Evolutionary conservation across 2,888 invertebrate species (phyloP).

Genomic region (Drosophila subsilvestris): DNA sequence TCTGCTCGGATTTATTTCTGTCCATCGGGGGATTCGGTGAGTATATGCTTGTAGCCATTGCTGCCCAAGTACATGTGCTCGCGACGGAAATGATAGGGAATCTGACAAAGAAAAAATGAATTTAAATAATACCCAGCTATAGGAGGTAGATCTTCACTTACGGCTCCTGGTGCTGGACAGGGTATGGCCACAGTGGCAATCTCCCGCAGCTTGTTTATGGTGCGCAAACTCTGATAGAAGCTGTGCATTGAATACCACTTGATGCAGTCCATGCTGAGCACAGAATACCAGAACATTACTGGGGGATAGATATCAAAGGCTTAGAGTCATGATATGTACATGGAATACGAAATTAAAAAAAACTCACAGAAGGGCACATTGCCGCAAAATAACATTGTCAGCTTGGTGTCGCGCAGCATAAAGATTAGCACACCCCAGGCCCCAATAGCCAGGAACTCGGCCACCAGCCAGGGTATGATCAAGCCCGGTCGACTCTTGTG

Average conservation of each 20-base stretch:
- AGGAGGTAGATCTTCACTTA: slow-evolving; percentile 53
- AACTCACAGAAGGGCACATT: slow-evolving; percentile 81
- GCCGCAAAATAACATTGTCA: slow-evolving; percentile 80
- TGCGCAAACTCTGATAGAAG: slow-evolving; percentile 82
- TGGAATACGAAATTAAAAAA: background rate
- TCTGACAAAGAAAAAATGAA: slow-evolving; percentile 53
- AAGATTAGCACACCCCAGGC: slow-evolving; percentile 70
- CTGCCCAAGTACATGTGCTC: slow-evolving; percentile 84
- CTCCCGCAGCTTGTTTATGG: slow-evolving; percentile 83
- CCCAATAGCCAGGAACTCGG: slow-evolving; percentile 80
- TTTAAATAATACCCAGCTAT: background rate
- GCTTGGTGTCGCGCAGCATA: slow-evolving; percentile 77
- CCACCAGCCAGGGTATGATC: slow-evolving; percentile 82
- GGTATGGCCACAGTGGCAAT: slow-evolving; percentile 84
- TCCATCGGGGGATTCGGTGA: slow-evolving; percentile 82
- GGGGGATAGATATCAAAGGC: background rate
- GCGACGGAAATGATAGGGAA: slow-evolving; percentile 83
- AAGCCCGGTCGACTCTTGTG: slow-evolving; percentile 82
- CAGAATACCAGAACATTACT: slow-evolving; percentile 78
- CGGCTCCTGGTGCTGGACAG: slow-evolving; percentile 83
- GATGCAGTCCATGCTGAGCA: slow-evolving; percentile 77
- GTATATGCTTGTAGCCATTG: slow-evolving; percentile 83
- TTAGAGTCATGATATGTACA: background rate
- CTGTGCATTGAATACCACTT: slow-evolving; percentile 83
- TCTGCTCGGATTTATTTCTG: slow-evolving; percentile 73